Percentiles rank a stretch among this genome's conserved stretches.
Evolutionary conservation across 2,113 vertebrate species (phyloP).

Genomic region (Peromyscus leucopus): DNA sequence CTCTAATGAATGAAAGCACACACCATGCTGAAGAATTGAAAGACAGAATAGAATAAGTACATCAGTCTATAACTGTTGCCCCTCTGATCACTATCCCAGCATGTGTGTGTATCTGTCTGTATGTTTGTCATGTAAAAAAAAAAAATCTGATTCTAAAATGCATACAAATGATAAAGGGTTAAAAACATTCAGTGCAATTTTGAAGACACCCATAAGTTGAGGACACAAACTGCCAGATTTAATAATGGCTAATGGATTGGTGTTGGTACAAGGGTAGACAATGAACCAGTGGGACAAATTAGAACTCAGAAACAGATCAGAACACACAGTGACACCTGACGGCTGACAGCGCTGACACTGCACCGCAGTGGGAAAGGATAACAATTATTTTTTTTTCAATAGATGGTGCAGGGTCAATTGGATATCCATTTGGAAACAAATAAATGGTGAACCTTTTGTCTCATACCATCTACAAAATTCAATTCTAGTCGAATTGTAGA

Average conservation of each 20-base stretch:
- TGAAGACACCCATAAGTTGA: slow-evolving; percentile 43
- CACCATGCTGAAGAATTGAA: slow-evolving; percentile 5
- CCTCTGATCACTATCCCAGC: background rate
- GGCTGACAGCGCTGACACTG: slow-evolving; percentile 67
- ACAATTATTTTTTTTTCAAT: slow-evolving; percentile 75
- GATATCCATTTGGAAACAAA: slow-evolving; percentile 78
- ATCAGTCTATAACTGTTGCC: background rate
- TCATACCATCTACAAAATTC: slow-evolving; percentile 67
- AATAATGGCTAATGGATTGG: slow-evolving; percentile 29
- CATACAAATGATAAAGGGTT: slow-evolving; percentile 43
- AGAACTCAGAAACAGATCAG: slow-evolving; percentile 62
- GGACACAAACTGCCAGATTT: slow-evolving; percentile 1
- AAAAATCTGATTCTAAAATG: slow-evolving; percentile 46
- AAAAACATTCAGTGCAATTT: background rate
- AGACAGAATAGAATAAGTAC: background rate
- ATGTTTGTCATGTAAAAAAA: background rate
- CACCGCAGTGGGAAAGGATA: slow-evolving; percentile 20
- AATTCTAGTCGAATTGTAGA: slow-evolving; percentile 61
- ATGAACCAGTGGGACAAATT: slow-evolving; percentile 50
- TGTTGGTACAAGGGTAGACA: slow-evolving; percentile 29
- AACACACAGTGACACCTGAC: slow-evolving; percentile 53
- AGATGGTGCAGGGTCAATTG: slow-evolving; percentile 74
- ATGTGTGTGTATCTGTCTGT: background rate
- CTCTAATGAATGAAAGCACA: background rate
- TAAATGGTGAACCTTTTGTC: slow-evolving; percentile 73